phyloP scores from a whole-genome alignment of 2,113 vertebrate species.

The Naja naja region DNA sequence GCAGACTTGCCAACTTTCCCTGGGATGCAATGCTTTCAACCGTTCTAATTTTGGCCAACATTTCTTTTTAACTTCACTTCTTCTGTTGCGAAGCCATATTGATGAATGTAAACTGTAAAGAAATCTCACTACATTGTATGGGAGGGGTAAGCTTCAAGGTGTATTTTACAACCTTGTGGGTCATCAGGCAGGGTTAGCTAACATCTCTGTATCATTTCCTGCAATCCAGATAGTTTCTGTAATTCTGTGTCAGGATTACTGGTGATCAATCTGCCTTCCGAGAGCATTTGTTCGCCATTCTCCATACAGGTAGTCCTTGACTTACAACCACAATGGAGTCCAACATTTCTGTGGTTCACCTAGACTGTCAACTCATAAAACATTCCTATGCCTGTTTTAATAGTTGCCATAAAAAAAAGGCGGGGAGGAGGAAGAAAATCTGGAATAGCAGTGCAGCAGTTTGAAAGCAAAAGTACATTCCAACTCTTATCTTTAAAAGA shows the following conservation, averaged over 20 bases:
- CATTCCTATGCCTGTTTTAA: no score
- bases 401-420: no score
- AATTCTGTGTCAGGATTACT: neutral
- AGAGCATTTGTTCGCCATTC: no score
- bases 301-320: no score
- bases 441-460: no score
- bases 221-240: neutral
- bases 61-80: neutral
- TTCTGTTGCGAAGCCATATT: neutral
- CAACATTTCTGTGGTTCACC: neutral
- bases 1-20: conserved; percentile 11
- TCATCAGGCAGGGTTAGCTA: no score
- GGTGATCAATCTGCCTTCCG: neutral
- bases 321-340: no score
- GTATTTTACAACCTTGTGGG: no score
- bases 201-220: neutral
- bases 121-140: neutral
- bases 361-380: no score
- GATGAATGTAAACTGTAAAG: neutral
- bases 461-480: no score
- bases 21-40: neutral
- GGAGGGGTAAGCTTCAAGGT: neutral
- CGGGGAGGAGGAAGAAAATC: no score
- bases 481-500: no score
- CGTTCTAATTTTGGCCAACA: neutral